These are phyloP conservation scores for Hyalella azteca DNA, from an alignment of 2,888 invertebrate species.

Conservation along the genomic window DNA sequence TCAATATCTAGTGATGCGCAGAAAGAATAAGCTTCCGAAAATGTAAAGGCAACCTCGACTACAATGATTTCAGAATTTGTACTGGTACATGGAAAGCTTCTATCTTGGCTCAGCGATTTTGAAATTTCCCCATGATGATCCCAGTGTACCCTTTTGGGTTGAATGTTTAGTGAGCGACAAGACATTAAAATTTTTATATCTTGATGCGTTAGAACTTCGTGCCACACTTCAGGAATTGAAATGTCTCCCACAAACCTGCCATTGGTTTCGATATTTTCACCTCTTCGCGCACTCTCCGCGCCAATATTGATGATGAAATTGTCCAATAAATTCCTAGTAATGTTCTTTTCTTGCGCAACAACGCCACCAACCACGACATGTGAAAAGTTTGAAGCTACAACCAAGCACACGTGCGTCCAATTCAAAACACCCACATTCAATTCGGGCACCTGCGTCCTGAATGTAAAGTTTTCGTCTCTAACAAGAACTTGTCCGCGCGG, in stretches of 20 bases:
- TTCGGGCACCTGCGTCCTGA: background rate
- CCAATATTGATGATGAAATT: background rate
- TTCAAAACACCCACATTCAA: background rate
- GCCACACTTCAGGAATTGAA: background rate
- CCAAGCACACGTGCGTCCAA: conserved; percentile 21
- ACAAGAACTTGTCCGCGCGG: background rate
- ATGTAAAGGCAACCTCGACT: background rate
- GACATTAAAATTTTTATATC: background rate
- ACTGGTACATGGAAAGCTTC: background rate
- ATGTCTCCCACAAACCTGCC: conserved; percentile 4
- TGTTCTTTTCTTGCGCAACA: background rate
- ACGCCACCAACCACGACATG: background rate
- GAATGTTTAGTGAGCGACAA: background rate
- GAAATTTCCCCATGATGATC: background rate
- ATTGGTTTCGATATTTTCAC: background rate
- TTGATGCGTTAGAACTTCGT: background rate
- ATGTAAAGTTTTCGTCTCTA: background rate
- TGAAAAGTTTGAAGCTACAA: background rate
- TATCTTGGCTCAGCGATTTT: background rate
- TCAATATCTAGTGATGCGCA: background rate
- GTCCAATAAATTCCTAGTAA: background rate
- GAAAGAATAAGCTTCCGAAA: background rate
- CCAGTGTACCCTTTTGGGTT: background rate
- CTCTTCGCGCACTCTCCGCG: background rate
- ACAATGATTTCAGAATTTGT: background rate